Evolutionary conservation across 2,113 vertebrate species (phyloP).

Genomic region (Nestor notabilis): DNA sequence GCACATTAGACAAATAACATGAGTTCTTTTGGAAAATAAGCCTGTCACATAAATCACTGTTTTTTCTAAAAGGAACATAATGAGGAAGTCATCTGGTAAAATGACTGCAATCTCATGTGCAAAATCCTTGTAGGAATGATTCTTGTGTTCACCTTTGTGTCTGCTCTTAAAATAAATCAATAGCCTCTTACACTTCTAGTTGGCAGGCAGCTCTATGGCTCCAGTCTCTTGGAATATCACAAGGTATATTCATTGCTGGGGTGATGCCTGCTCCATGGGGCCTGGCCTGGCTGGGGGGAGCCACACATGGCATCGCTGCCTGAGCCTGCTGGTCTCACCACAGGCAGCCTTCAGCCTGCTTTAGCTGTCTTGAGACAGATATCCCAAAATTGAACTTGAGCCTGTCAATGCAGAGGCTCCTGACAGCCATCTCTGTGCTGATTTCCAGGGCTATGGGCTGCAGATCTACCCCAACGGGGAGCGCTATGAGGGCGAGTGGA

Average conservation of each 20-base stretch:
- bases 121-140: background rate
- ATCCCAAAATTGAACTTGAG: background rate
- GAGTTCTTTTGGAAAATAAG: background rate
- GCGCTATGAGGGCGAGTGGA: conserved; percentile 90
- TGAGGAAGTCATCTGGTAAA: conserved; percentile 19
- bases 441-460: conserved; percentile 81
- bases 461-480: conserved; percentile 73
- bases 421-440: background rate
- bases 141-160: background rate
- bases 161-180: background rate
- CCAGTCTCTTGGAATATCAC: background rate
- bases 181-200: background rate
- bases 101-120: background rate
- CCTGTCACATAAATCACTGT: background rate
- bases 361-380: background rate
- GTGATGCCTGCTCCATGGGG: background rate
- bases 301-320: background rate
- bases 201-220: background rate
- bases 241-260: background rate
- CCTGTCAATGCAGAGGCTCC: background rate
- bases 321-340: background rate
- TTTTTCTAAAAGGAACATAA: background rate
- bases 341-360: background rate
- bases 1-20: background rate
- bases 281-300: no score